phyloP scores from a whole-genome alignment of 2,888 invertebrate genomes.

The Cinara cedri region DNA sequence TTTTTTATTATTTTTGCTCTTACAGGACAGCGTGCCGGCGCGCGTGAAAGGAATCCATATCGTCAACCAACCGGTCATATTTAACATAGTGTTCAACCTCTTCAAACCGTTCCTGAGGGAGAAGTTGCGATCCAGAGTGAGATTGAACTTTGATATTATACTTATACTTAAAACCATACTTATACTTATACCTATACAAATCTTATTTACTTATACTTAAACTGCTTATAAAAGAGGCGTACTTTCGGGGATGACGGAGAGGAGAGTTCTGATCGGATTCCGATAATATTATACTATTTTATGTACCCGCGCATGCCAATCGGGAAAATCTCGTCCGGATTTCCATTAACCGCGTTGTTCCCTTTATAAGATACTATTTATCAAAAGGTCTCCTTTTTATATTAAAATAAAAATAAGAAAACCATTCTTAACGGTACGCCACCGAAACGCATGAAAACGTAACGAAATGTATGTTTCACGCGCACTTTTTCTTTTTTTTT shows the following conservation, averaged over 20 bases:
- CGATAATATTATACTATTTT: neutral
- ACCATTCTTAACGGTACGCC: too few relatives aligned
- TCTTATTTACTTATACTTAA: neutral
- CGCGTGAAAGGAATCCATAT: conserved; percentile 86
- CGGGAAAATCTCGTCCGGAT: neutral
- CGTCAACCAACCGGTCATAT: conserved; percentile 84
- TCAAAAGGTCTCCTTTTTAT: too few relatives aligned
- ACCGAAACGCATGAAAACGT: too few relatives aligned
- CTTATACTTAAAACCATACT: neutral
- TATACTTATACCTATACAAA: neutral
- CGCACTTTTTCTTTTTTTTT: too few relatives aligned
- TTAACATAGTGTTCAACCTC: conserved; percentile 83
- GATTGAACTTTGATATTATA: conserved; percentile 60
- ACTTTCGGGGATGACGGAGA: neutral
- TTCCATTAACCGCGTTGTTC: too few relatives aligned
- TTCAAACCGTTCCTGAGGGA: conserved; percentile 88
- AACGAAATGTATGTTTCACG: too few relatives aligned
- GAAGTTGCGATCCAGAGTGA: conserved; percentile 78
- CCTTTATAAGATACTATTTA: too few relatives aligned
- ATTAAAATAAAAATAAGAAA: too few relatives aligned
- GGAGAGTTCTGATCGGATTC: neutral
- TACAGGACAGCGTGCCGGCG: conserved; percentile 80
- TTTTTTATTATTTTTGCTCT: conserved; percentile 56
- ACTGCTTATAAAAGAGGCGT: neutral
- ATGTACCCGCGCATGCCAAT: neutral